phyloP scores from a whole-genome alignment of 1,140 invertebrate species.

The Planococcus citri region DNA sequence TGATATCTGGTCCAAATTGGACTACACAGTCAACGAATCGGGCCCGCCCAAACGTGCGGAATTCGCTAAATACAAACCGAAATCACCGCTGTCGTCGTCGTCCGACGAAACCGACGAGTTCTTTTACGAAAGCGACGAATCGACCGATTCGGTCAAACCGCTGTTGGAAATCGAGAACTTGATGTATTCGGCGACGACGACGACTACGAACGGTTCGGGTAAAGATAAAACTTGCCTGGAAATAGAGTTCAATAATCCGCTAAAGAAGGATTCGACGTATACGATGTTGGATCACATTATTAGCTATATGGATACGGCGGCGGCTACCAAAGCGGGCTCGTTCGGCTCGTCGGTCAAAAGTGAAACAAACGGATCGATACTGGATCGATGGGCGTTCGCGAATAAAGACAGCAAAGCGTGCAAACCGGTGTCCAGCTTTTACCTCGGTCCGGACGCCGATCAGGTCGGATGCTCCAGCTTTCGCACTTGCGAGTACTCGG shows the following conservation, averaged over 20 bases:
- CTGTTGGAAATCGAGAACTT: background rate
- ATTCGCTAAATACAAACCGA: conserved; percentile 8
- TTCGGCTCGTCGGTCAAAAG: background rate
- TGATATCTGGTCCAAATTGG: conserved; percentile 30
- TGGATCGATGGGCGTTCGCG: conserved; percentile 23
- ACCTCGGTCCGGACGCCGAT: background rate
- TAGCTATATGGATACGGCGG: background rate
- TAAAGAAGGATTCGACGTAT: background rate
- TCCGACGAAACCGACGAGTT: background rate
- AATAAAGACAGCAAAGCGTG: background rate
- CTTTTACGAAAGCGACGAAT: conserved; percentile 13
- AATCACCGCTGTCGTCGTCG: background rate
- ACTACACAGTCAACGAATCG: conserved; percentile 20
- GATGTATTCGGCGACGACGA: background rate
- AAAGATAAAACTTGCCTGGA: background rate
- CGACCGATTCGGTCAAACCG: background rate
- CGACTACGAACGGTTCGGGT: background rate
- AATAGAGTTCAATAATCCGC: background rate
- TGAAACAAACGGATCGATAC: conserved; percentile 22
- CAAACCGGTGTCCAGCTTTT: background rate
- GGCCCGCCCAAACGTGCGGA: background rate
- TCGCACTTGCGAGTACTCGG: background rate
- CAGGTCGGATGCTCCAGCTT: background rate
- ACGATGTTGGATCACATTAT: background rate
- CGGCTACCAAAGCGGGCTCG: background rate